phyloP scores from a whole-genome alignment of 35 echinoderm and acorn worm genomes.

The Lytechinus pictus region DNA sequence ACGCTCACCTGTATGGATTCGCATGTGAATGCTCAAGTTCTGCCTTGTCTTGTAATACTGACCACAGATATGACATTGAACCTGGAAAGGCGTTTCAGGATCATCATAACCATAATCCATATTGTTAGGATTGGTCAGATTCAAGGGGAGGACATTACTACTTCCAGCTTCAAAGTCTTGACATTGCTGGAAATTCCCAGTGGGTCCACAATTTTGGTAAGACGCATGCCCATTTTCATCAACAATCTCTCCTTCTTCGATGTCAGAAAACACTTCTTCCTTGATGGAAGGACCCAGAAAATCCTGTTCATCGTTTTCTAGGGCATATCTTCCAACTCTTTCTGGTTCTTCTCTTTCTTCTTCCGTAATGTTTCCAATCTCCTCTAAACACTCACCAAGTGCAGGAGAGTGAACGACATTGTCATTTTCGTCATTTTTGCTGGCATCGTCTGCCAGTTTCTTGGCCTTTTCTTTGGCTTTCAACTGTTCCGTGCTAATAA shows the following conservation, averaged over 20 bases:
- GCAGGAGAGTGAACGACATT: neutral
- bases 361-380: neutral
- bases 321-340: neutral
- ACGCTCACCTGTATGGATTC: slow-evolving; percentile 38
- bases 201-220: neutral
- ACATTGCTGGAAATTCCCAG: neutral
- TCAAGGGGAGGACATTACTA: neutral
- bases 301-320: neutral
- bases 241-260: neutral
- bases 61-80: slow-evolving; percentile 9
- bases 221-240: neutral
- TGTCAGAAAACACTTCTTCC: neutral
- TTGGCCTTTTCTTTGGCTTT: slow-evolving; percentile 10
- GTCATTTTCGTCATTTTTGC: neutral
- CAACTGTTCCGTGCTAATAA: slow-evolving; percentile 35
- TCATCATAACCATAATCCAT: neutral
- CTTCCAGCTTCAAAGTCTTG: neutral
- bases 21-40: slow-evolving; percentile 42
- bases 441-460: neutral
- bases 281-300: neutral
- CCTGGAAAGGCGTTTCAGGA: neutral
- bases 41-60: slow-evolving; percentile 39
- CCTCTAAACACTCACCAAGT: neutral
- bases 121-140: neutral
- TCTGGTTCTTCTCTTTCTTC: neutral